phyloP scores from a whole-genome alignment of 2,888 invertebrate genomes.

The Pseudanteris insignis region DNA sequence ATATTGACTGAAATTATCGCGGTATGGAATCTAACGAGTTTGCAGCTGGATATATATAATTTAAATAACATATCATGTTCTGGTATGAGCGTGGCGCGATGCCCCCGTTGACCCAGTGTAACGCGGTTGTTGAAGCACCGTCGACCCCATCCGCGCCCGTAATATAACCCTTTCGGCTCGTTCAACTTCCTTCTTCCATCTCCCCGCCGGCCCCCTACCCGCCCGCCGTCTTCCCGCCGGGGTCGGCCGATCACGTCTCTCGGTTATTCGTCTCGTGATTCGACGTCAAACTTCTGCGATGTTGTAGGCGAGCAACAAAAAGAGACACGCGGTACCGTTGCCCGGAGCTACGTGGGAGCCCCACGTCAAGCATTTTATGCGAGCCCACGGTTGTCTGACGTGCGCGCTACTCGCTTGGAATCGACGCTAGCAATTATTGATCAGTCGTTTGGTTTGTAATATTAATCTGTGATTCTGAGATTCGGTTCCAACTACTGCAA shows the following conservation, averaged over 20 bases:
- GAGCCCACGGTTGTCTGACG: conserved; percentile 38
- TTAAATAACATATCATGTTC: too few relatives aligned
- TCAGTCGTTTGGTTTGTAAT: too few relatives aligned
- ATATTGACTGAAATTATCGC: too few relatives aligned
- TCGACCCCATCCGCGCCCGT: too few relatives aligned
- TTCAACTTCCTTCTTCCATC: too few relatives aligned
- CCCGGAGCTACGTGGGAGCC: conserved; percentile 35
- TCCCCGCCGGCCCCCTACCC: not conserved
- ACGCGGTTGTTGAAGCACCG: conserved; percentile 6
- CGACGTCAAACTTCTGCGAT: conserved; percentile 32
- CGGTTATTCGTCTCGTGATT: conserved; percentile 28
- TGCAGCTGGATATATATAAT: too few relatives aligned
- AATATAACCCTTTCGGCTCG: too few relatives aligned
- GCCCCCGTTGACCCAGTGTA: conserved; percentile 50
- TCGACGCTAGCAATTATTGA: conserved; percentile 1
- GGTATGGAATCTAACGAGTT: too few relatives aligned
- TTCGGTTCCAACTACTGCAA: too few relatives aligned
- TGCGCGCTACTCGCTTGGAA: conserved; percentile 5
- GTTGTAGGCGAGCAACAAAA: conserved; percentile 19
- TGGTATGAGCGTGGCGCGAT: conserved; percentile 35
- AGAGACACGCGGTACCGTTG: conserved; percentile 39
- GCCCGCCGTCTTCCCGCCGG: not conserved
- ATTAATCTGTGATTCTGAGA: too few relatives aligned
- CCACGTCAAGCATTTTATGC: conserved; percentile 24
- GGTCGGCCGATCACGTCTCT: conserved; percentile 6